These are phyloP conservation scores for Synodontis membranacea DNA, from an alignment of 2,113 vertebrate genomes.

Conservation along the genomic window DNA sequence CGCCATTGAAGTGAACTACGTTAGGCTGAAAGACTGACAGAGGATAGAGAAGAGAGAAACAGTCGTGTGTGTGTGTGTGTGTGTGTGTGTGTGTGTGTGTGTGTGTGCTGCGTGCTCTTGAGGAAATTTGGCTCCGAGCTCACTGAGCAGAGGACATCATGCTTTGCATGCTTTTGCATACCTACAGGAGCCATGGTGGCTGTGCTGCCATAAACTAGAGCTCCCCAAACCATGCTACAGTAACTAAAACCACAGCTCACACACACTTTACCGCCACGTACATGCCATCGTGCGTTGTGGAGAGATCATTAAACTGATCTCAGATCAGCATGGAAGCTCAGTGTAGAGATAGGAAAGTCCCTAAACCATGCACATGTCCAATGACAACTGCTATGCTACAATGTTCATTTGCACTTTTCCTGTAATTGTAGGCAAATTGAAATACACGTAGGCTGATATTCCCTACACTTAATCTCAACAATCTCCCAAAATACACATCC, in stretches of 20 bases:
- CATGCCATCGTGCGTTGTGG: too few species aligned
- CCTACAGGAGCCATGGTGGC: slow-evolving; percentile 14
- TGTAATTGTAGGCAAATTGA: neutral
- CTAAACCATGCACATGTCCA: neutral
- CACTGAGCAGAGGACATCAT: neutral
- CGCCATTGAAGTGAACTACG: neutral
- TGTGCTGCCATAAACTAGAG: slow-evolving; percentile 33
- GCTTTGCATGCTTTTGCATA: slow-evolving; percentile 58
- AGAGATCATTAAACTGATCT: slow-evolving; percentile 3
- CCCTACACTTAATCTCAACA: neutral
- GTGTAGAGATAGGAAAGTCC: neutral
- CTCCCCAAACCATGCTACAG: slow-evolving; percentile 31
- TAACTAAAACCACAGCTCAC: slow-evolving; percentile 36
- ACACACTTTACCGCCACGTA: neutral
- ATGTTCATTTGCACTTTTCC: neutral
- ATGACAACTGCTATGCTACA: neutral
- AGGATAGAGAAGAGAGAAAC: neutral
- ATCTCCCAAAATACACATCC: neutral
- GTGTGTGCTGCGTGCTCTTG: neutral
- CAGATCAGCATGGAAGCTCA: neutral
- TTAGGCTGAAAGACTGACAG: neutral
- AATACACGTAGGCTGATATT: neutral
- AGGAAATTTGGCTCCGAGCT: slow-evolving; percentile 22
- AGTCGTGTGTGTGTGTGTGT: neutral
- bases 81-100: neutral